Base-by-base conservation (phyloP, 2,888 invertebrate species). In the Halocaridina rubra region DNA sequence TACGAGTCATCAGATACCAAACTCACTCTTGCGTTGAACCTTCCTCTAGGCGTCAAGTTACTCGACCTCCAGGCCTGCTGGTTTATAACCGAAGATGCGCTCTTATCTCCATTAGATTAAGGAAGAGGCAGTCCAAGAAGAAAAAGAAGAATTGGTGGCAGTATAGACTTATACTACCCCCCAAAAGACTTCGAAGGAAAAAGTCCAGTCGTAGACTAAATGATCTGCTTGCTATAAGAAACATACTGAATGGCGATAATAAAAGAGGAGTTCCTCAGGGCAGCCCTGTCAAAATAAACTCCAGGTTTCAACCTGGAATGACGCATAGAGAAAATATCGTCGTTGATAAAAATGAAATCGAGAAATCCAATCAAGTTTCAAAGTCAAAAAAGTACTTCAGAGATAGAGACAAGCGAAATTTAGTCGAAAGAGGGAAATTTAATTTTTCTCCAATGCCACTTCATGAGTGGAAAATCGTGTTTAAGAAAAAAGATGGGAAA, bases 11-110 rank as follows among this genome's bases (percentile, higher is more conserved):
- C 39, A 53, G 74, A 53, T 84, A 84, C 74, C 24, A 13, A 61
- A 84, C 84, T 7, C 84, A 84, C 74, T 78, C 72, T 24, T 84
- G 84, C 53, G 19, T 84, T 3, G 79, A 74, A 29, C 74, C 79
- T n/a, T 19, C 32, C 46, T 27, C 27, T 10, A 29, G 32, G 29
- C 19, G 74, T 29, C 29, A 46, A 13, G 64, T 84, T 7, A 79
- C 79, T 30, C 30, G 84, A 67, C 72, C 64, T 10, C 84, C 84
- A 8, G 84, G 84, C 8, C 72, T 72, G 22, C 74, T 84, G n/a
- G 64, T 78, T 30, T 79, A 79, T 64, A 19, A 57, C 78, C 33
- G 64, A 0, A 64, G 82, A 27, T 82, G 69, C 27, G 77, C 59
- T 10, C 24, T 77, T 10, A 82, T 82, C 69, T 27, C 71, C 29